Evolutionary conservation across 37 sponge, comb jelly and placozoan species (phyloP).

Genomic region (Cladorhizidae sp.): DNA sequence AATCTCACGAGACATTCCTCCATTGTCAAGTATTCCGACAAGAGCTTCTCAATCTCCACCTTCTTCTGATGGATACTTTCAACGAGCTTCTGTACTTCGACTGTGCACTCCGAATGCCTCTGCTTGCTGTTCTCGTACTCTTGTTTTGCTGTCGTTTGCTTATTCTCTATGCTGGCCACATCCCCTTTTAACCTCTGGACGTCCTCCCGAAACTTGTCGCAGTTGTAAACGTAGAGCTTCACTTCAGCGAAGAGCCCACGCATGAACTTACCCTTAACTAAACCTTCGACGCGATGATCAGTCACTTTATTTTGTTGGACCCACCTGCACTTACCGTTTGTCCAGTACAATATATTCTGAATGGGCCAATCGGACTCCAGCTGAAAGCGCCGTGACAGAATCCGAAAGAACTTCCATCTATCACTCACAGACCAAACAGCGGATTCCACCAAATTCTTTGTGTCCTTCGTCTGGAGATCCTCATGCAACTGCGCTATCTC

Average conservation of each 20-base stretch:
- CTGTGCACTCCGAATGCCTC: background rate
- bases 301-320: background rate
- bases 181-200: background rate
- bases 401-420: conserved; percentile 14
- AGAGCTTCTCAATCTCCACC: background rate
- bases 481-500: background rate
- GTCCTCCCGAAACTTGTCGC: conserved; percentile 4
- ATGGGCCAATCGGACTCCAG: conserved; percentile 7
- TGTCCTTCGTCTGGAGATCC: conserved; percentile 1
- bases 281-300: conserved; percentile 10
- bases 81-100: background rate
- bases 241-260: conserved; percentile 32
- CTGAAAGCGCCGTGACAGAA: background rate
- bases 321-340: conserved; percentile 15
- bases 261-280: conserved; percentile 16
- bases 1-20: background rate
- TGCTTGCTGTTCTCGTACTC: background rate
- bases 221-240: conserved; percentile 1
- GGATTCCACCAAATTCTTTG: background rate
- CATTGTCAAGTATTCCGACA: background rate
- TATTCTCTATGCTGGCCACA: background rate
- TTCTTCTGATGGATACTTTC: conserved; percentile 6
- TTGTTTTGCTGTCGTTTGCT: background rate
- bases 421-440: conserved; percentile 13
- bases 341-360: conserved; percentile 1